A percentile compares a stretch with the other conserved stretches of the same genome.
Conservation (phyloP, 1,140 invertebrate species). For the Calycopis cecrops region DNA sequence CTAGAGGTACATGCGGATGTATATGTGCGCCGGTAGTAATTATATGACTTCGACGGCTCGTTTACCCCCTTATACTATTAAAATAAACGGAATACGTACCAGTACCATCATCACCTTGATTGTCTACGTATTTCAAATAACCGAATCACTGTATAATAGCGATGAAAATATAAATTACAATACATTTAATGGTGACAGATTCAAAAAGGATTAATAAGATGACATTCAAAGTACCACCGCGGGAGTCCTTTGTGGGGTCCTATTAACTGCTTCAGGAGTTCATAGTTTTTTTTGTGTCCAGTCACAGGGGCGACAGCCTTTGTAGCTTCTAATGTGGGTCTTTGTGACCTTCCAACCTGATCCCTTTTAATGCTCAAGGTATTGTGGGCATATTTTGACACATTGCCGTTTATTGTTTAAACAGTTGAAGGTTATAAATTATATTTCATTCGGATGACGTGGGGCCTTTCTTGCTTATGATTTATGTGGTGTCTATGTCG, state of each 20-base stretch:
- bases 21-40: too few species aligned
- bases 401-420: slow-evolving; percentile 59
- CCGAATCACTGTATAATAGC: too few species aligned
- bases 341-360: slow-evolving; percentile 36
- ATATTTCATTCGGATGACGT: slow-evolving; percentile 48
- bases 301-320: slow-evolving; percentile 48
- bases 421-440: slow-evolving; percentile 57
- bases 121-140: too few species aligned
- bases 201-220: slow-evolving; percentile 50
- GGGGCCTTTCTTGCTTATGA: slow-evolving; percentile 43
- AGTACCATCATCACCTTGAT: too few species aligned
- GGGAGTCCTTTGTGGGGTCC: slow-evolving; percentile 43
- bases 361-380: slow-evolving; percentile 44
- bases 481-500: slow-evolving; percentile 42
- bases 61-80: too few species aligned
- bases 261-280: slow-evolving; percentile 70
- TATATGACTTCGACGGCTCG: too few species aligned
- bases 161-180: too few species aligned
- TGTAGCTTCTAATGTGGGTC: slow-evolving; percentile 38
- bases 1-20: too few species aligned
- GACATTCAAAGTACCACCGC: slow-evolving; percentile 47
- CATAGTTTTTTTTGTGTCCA: slow-evolving; percentile 62
- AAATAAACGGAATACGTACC: too few species aligned
- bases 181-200: slow-evolving; percentile 31
- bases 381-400: slow-evolving; percentile 64